phyloP scores from a whole-genome alignment of 2,888 invertebrate genomes.

The Bombyx huttoni region DNA sequence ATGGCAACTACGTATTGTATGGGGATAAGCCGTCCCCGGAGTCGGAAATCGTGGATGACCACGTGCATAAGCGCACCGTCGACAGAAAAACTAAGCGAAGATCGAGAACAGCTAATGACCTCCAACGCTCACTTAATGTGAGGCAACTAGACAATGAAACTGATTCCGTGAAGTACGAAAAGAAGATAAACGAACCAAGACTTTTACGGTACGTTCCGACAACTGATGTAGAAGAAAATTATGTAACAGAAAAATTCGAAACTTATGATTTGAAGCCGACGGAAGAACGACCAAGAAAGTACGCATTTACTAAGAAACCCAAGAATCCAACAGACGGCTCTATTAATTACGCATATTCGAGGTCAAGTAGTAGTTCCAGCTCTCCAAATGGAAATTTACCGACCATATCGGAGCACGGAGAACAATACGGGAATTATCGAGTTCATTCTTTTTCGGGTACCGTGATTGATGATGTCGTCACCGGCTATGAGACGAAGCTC shows the following conservation, averaged over 20 bases:
- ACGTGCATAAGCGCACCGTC: conserved; percentile 44
- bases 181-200: conserved; percentile 54
- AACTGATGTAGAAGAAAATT: conserved; percentile 53
- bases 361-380: conserved; percentile 59
- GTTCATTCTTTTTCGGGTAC: conserved; percentile 29
- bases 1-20: conserved; percentile 61
- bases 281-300: conserved; percentile 44
- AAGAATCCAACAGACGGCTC: conserved; percentile 60
- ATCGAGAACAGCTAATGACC: conserved; percentile 42
- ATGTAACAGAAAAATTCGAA: conserved; percentile 53
- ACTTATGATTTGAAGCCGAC: conserved; percentile 52
- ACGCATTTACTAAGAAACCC: conserved; percentile 54
- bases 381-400: conserved; percentile 59
- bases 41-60: conserved; percentile 56
- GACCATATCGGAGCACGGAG: conserved; percentile 57
- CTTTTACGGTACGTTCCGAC: conserved; percentile 56
- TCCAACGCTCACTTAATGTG: conserved; percentile 42
- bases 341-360: conserved; percentile 54
- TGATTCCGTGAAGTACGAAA: conserved; percentile 57
- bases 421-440: conserved; percentile 50
- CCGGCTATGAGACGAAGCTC: conserved; percentile 46
- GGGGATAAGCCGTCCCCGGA: conserved; percentile 58
- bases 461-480: conserved; percentile 26
- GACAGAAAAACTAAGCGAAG: conserved; percentile 50
- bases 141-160: conserved; percentile 59